Evolutionary conservation across 2,888 invertebrate species (phyloP).

Genomic region (Panorpa germanica): DNA sequence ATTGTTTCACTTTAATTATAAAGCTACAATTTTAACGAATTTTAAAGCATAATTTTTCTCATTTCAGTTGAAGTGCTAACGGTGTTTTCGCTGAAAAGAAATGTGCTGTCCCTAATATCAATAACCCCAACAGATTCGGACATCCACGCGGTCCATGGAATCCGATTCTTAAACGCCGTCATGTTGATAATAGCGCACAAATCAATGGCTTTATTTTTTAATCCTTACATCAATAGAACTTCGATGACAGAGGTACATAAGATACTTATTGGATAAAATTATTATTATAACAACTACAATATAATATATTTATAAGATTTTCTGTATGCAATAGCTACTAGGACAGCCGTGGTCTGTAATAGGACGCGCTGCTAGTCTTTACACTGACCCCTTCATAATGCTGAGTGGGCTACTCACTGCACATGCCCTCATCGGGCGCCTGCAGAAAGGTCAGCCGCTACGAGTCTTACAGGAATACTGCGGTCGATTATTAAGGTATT

Average conservation of each 20-base stretch:
- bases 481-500: conserved; percentile 34
- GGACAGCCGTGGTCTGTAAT: conserved; percentile 45
- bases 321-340: conserved; percentile 24
- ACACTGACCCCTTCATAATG: conserved; percentile 53
- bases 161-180: conserved; percentile 41
- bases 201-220: conserved; percentile 49
- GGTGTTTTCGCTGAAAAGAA: conserved; percentile 42
- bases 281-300: conserved; percentile 1
- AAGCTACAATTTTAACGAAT: conserved; percentile 5
- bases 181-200: conserved; percentile 45
- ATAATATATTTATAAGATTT: conserved; percentile 1
- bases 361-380: conserved; percentile 45
- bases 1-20: neutral
- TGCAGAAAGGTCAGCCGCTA: conserved; percentile 31
- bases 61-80: conserved; percentile 29
- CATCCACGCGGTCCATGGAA: conserved; percentile 42
- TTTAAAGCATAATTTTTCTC: conserved; percentile 9
- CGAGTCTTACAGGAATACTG: conserved; percentile 38
- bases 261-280: neutral
- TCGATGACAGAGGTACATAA: conserved; percentile 38
- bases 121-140: conserved; percentile 30
- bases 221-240: conserved; percentile 45
- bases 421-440: conserved; percentile 37
- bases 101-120: conserved; percentile 31
- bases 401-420: conserved; percentile 46